Percentiles rank a stretch among this genome's conserved stretches.
Conservation (phyloP, 2,113 vertebrate species). For the Catharus fuscescens region DNA sequence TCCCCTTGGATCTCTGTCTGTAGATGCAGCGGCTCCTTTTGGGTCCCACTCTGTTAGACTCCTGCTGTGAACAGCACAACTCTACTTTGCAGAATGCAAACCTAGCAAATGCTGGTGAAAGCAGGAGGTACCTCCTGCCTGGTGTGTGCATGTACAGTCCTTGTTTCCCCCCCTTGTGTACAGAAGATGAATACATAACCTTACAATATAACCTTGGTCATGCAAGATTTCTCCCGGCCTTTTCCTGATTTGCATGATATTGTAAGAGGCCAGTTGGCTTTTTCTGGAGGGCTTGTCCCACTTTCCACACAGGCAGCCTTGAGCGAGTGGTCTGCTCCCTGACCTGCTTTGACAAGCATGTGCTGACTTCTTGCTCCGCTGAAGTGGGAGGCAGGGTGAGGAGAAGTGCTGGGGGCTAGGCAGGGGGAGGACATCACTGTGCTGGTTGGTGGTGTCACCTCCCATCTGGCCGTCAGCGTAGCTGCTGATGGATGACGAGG, state of each 20-base stretch:
- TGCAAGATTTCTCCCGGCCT: not conserved
- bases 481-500: not conserved
- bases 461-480: not conserved
- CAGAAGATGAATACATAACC: not conserved
- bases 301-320: not conserved
- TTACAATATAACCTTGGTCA: not conserved
- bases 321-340: not conserved
- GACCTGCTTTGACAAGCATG: not conserved
- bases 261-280: not conserved
- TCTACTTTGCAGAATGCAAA: not conserved
- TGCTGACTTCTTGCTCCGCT: not conserved
- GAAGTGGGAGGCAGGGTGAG: not conserved
- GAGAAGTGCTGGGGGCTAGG: not conserved
- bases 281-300: conserved; percentile 27
- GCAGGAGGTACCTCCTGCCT: not conserved
- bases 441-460: not conserved
- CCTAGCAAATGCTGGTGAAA: not conserved
- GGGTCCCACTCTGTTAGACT: not conserved
- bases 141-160: rapidly evolving
- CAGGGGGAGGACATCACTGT: not conserved
- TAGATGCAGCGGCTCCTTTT: not conserved
- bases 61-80: not conserved
- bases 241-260: not conserved
- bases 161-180: not conserved
- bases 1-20: not conserved